Percentiles rank a stretch among this genome's conserved stretches.
These are phyloP conservation scores for Rhopalosiphum padi DNA, from an alignment of 1,140 invertebrate genomes.

Conservation along the genomic window DNA sequence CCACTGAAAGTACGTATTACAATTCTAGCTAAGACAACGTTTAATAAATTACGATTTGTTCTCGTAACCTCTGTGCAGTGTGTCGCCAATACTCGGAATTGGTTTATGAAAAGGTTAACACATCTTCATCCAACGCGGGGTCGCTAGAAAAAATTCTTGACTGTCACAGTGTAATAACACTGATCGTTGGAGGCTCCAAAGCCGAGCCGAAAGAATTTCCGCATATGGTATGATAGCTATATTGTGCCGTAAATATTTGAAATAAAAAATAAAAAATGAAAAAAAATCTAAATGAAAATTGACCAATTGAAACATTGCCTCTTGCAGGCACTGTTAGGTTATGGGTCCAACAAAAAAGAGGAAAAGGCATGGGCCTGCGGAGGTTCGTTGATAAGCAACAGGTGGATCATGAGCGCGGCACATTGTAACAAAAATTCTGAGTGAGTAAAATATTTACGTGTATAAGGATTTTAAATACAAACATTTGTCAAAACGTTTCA, in stretches of 20 bases:
- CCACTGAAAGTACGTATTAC: not conserved
- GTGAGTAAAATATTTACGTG: conserved; percentile 55
- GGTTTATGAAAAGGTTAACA: not conserved
- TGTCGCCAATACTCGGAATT: not conserved
- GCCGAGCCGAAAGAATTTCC: conserved; percentile 67
- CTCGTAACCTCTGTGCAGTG: not conserved
- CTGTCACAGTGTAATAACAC: not conserved
- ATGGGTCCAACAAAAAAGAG: conserved; percentile 40
- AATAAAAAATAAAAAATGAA: not conserved
- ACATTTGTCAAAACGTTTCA: not conserved
- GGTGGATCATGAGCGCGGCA: conserved; percentile 66
- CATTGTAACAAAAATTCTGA: conserved; percentile 63
- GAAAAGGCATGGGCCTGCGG: conserved; percentile 63
- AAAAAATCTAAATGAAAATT: not conserved
- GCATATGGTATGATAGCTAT: conserved; percentile 65
- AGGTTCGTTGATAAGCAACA: conserved; percentile 66
- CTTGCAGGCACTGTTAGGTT: conserved; percentile 61
- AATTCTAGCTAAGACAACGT: not conserved
- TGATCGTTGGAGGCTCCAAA: conserved; percentile 64
- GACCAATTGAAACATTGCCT: not conserved
- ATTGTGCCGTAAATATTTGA: not conserved
- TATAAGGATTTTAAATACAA: not conserved
- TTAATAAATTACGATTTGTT: not conserved
- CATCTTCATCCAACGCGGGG: not conserved
- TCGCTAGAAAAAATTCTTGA: not conserved